Evolutionary conservation across 2,113 vertebrate species (phyloP).

Genomic region (Mystacornis crossleyi): DNA sequence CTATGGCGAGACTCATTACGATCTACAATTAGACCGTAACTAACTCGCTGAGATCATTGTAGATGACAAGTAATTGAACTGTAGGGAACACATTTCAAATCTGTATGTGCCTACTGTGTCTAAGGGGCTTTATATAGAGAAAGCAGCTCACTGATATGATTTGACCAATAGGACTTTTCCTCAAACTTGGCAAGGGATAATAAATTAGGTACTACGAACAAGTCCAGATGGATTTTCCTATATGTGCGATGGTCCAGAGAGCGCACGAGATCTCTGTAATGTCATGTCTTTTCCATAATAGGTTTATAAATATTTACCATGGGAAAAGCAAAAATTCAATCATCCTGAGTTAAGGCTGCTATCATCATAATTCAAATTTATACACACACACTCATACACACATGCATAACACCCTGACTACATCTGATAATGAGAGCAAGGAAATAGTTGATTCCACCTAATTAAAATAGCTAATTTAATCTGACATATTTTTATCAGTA

Average conservation of each 20-base stretch:
- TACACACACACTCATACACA: background rate
- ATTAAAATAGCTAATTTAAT: constrained; percentile 72
- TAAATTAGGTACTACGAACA: constrained; percentile 50
- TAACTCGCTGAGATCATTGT: background rate
- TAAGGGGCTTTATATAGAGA: background rate
- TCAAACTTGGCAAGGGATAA: background rate
- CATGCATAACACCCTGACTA: background rate
- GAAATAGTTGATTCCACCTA: constrained; percentile 44
- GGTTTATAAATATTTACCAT: constrained; percentile 59
- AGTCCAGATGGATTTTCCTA: constrained; percentile 27
- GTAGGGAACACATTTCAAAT: constrained; percentile 9
- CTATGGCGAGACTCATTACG: background rate
- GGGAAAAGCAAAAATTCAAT: constrained; percentile 40
- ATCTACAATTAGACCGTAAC: background rate
- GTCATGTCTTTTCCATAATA: background rate
- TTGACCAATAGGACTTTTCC: constrained; percentile 4
- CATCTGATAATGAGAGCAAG: constrained; percentile 49
- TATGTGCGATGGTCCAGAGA: background rate
- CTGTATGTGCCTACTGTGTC: background rate
- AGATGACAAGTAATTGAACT: constrained; percentile 27
- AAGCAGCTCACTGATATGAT: constrained; percentile 9
- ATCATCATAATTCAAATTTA: constrained; percentile 22
- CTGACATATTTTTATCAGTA: constrained; percentile 29
- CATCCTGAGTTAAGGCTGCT: constrained; percentile 15
- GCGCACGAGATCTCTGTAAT: background rate